These are phyloP conservation scores for Ooceraea biroi DNA, from an alignment of 1,140 invertebrate species.

Conservation along the genomic window DNA sequence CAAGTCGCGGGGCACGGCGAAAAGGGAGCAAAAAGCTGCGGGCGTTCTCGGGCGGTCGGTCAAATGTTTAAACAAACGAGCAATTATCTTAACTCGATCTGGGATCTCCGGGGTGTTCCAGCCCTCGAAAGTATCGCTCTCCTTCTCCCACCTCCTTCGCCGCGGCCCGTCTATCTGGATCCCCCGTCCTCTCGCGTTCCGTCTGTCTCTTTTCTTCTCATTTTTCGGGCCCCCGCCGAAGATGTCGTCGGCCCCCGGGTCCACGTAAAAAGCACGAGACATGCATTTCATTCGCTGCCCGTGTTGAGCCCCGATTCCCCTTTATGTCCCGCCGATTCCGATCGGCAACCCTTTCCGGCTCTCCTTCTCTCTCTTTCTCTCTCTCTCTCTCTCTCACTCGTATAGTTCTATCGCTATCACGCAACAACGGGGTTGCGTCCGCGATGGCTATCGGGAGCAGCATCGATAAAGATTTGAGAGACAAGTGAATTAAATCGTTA, in stretches of 20 bases:
- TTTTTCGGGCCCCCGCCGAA: constrained; percentile 41
- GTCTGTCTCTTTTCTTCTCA: constrained; percentile 45
- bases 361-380: background rate
- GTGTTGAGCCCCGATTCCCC: constrained; percentile 79
- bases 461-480: constrained; percentile 15
- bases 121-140: constrained; percentile 60
- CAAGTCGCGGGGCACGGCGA: constrained; percentile 31
- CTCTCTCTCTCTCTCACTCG: background rate
- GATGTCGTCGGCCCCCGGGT: constrained; percentile 57
- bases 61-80: constrained; percentile 86
- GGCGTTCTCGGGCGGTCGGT: constrained; percentile 75
- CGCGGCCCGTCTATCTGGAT: constrained; percentile 12
- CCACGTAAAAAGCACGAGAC: constrained; percentile 79
- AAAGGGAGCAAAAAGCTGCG: constrained; percentile 54
- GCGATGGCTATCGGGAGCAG: background rate
- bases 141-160: constrained; percentile 35
- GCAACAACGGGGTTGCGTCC: background rate
- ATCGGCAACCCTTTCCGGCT: constrained; percentile 32
- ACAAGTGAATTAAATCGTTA: background rate
- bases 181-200: constrained; percentile 3
- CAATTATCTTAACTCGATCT: constrained; percentile 86
- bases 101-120: constrained; percentile 80
- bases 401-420: constrained; percentile 12
- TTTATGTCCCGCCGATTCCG: constrained; percentile 74
- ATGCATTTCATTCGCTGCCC: constrained; percentile 83